Evolutionary conservation across 2,888 invertebrate species (phyloP).

Genomic region (Lampropteryx suffumata): DNA sequence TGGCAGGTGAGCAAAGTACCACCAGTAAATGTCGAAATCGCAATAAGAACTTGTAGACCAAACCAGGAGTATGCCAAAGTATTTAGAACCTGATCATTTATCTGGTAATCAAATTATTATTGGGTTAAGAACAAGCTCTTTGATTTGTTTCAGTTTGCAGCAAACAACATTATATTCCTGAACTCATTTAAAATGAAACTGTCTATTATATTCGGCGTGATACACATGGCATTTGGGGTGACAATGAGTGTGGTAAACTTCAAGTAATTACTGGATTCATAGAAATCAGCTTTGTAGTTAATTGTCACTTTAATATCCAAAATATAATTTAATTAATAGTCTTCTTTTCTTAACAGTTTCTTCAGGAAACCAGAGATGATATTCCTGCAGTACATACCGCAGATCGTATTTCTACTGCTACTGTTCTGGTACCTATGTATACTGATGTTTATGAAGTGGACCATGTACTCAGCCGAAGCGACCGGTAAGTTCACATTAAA

Average conservation of each 20-base stretch:
- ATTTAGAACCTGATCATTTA: no score
- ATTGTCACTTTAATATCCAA: constrained; percentile 28
- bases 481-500: constrained; percentile 46
- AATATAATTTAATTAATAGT: constrained; percentile 6
- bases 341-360: constrained; percentile 60
- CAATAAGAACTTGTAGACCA: no score
- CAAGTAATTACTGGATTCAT: constrained; percentile 82
- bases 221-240: constrained; percentile 89
- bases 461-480: constrained; percentile 75
- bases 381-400: constrained; percentile 86
- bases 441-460: constrained; percentile 88
- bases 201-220: constrained; percentile 87
- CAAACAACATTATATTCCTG: constrained; percentile 87
- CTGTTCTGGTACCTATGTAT: constrained; percentile 87
- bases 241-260: constrained; percentile 85
- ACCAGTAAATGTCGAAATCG: background rate
- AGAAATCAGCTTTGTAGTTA: constrained; percentile 63
- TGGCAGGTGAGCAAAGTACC: constrained; percentile 80
- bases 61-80: no score
- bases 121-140: background rate
- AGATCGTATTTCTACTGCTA: constrained; percentile 85
- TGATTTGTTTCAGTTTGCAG: constrained; percentile 66
- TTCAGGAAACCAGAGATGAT: constrained; percentile 75
- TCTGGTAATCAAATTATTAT: no score
- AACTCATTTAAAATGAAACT: constrained; percentile 91